Base-by-base conservation (phyloP, 2,888 invertebrate species). In the Rapana venosa region DNA sequence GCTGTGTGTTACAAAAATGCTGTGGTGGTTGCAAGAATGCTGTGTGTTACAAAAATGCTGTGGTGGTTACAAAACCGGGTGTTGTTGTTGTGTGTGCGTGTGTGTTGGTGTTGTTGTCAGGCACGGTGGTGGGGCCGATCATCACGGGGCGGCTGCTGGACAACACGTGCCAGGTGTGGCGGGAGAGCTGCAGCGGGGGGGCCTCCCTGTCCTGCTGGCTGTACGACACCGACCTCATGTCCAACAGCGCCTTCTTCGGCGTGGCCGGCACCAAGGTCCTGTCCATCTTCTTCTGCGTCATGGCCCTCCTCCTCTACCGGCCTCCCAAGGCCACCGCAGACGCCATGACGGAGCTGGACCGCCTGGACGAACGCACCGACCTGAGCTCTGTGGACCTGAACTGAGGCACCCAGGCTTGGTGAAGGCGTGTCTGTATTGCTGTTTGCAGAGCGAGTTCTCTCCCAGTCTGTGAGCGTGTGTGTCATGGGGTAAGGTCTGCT, bases 121-220 rank as follows among this genome's bases (percentile, higher is more conserved):
- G 94, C 17, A 93, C 93, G 0, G 91, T 97, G 92, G 97, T 97
- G 0, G 97, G 97, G 8, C 97, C 97, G 0, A 97, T 98, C 90
- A 96, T 97, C 87, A 98, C 97, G 94, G 98, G 98, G 0, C 97
- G 97, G n/a, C 97, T 97, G 87, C 97, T 98, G 97, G 97, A 97
- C 94, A 97, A 97, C 20, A 97, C 97, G 0, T 97, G 97, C 92
- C 93, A 97, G 70, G 96, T 97, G 56, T 97, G 97, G 97, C 97
- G 97, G 66, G 96, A 97, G 90, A 97, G 97, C 20, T 97, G 97
- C 93, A 74, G 70, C 1, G 47, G 47, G 0, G 97, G 97, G 0
- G 96, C 96, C 58, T 96, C 96, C 74, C 97, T 97, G 22, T 97
- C 97, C 94, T 97, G 97, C 93, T 97, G 97, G 96, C 95, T 97